phyloP scores from a whole-genome alignment of 1,140 invertebrate genomes.

The Saccostrea glomerata region DNA sequence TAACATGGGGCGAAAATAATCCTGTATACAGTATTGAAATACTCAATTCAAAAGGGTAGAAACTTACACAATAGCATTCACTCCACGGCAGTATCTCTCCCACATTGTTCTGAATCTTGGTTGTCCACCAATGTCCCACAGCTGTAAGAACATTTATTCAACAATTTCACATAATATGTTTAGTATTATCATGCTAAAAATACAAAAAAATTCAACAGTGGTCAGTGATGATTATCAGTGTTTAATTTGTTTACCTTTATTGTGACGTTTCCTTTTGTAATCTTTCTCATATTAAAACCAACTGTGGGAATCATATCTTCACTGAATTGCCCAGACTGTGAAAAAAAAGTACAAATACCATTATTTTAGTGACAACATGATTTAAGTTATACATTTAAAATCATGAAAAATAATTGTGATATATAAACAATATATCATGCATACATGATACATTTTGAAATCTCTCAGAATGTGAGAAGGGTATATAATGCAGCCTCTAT shows the following conservation, averaged over 20 bases:
- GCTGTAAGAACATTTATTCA: slow-evolving; percentile 78
- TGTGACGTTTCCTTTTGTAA: slow-evolving; percentile 99
- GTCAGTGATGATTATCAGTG: too few relatives aligned
- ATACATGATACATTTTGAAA: too few relatives aligned
- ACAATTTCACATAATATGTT: background rate
- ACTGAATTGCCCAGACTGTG: slow-evolving; percentile 94
- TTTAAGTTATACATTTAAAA: background rate
- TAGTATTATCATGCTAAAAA: too few relatives aligned
- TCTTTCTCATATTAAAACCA: slow-evolving; percentile 99
- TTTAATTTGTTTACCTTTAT: slow-evolving; percentile 86
- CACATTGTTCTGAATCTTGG: slow-evolving; percentile 99
- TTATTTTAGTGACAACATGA: background rate
- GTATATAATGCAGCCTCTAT: too few relatives aligned
- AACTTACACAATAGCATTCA: slow-evolving; percentile 99
- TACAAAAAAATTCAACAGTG: too few relatives aligned
- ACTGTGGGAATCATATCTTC: slow-evolving; percentile 99
- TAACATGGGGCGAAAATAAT: too few relatives aligned
- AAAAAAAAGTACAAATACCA: slow-evolving; percentile 42
- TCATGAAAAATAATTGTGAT: background rate
- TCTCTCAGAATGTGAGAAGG: too few relatives aligned
- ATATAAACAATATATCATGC: too few relatives aligned
- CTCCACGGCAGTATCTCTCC: slow-evolving; percentile 99
- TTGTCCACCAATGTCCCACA: slow-evolving; percentile 99
- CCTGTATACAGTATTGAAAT: too few relatives aligned
- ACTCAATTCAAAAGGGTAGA: background rate